A percentile compares a stretch with the other conserved stretches of the same genome.
phyloP scores from a whole-genome alignment of 1,140 invertebrate species.

The Chironomus tepperi region DNA sequence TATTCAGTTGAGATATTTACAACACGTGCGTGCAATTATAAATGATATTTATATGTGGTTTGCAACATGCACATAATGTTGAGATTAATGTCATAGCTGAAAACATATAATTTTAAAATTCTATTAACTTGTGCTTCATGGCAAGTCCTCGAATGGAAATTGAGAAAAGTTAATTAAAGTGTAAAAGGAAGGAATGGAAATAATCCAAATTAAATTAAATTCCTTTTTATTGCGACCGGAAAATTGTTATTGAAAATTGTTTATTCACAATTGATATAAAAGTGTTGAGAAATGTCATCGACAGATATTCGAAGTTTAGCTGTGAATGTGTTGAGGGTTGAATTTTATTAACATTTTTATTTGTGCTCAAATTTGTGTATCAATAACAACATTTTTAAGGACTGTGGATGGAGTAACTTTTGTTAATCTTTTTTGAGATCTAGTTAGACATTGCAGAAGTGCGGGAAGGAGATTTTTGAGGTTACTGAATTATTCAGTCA shows the following conservation, averaged over 20 bases:
- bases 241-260: constrained; percentile 20
- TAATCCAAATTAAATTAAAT: constrained; percentile 24
- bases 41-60: neutral
- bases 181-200: neutral
- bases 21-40: neutral
- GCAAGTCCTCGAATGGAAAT: neutral
- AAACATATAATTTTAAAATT: neutral
- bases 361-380: constrained; percentile 19
- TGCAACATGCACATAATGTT: neutral
- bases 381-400: neutral
- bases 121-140: neutral
- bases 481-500: neutral
- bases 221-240: constrained; percentile 11
- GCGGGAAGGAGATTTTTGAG: no score
- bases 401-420: no score
- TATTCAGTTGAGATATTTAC: neutral
- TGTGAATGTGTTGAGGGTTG: neutral
- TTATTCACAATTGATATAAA: constrained; percentile 5
- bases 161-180: neutral
- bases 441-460: no score
- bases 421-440: no score
- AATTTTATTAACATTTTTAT: constrained; percentile 23
- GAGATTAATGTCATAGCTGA: neutral
- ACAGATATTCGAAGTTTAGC: neutral
- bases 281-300: constrained; percentile 5